Base-by-base conservation (phyloP, 2,113 vertebrate species). In the Brienomyrus brachyistius region DNA sequence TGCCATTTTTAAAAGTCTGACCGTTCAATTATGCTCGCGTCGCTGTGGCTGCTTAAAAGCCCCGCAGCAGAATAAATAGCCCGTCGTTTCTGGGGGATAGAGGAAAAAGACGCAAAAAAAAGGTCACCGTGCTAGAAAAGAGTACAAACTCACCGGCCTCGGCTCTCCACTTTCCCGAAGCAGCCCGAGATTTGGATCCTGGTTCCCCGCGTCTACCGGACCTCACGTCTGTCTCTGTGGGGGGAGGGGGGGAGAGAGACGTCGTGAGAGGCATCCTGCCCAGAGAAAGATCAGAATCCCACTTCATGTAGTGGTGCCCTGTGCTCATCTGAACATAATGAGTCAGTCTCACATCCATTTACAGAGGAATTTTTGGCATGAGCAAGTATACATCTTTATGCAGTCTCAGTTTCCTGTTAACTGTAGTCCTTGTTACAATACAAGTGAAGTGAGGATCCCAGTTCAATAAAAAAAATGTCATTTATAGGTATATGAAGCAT, bases 221-320 rank as follows among this genome's bases (percentile, higher is more conserved):
- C 74, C 74, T 90, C 35, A 88, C 27, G 4, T 90, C 90, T 17
- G 86, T 88, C 51, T 90, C 90, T 90, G 86, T 83, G 86, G 19
- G 70, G 21, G 27, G 62, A 0, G 70, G 23, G 56, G 56, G 15
- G 66, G 54, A 35, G 50, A 62, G 40, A 84, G 17, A 27, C 5
- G 1, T 70, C 4, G 15, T 88, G 47, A 90, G 27, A 84, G 87
- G 50, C 19, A 3, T 19, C 17, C 17, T 0, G 13, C 7, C 23
- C 31, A 87, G 31, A 87, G 10, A 47, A n/a, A 50, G 11, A 43
- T 35, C 47, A 31, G 21, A 35, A 52, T 86, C n/a, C 4, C n/a
- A 86, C 23, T 86, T 51, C 17, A 84, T 48, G 1, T 6, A 82
- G 2, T 15, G 43, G 5, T 47, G 47, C 43, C 48, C 47, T 50